These are phyloP conservation scores for Cryptoblepharus egeriae DNA, from an alignment of 2,797 vertebrate genomes.

Conservation along the genomic window DNA sequence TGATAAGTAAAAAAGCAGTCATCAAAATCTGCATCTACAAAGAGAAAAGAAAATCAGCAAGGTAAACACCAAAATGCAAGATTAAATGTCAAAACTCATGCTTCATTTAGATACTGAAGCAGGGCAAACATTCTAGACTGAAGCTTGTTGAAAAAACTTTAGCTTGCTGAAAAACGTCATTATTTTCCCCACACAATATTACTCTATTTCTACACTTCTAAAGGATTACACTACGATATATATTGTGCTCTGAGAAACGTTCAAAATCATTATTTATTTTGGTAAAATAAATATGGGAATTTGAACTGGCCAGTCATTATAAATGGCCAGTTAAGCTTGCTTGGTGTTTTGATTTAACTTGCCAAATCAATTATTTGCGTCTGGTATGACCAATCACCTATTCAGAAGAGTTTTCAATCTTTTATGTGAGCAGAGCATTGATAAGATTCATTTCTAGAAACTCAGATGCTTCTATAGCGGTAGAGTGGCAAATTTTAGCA, in stretches of 20 bases:
- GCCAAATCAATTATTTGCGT: conserved; percentile 59
- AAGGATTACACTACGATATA: conserved; percentile 60
- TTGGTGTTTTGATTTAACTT: conserved; percentile 48
- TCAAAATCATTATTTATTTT: conserved; percentile 9
- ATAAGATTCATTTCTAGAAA: conserved; percentile 63
- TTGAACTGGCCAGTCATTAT: conserved; percentile 32
- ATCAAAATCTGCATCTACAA: conserved; percentile 47
- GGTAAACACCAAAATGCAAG: conserved; percentile 34
- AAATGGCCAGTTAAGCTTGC: not conserved
- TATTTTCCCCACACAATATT: conserved; percentile 37
- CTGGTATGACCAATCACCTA: conserved; percentile 52
- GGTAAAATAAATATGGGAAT: not conserved
- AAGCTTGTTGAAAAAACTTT: conserved; percentile 22
- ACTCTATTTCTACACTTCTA: conserved; percentile 30
- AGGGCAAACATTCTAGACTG: conserved; percentile 23
- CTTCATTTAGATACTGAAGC: conserved; percentile 29
- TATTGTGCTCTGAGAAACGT: conserved; percentile 61
- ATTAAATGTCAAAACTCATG: conserved; percentile 39
- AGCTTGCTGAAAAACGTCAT: conserved; percentile 26
- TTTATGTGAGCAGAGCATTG: conserved; percentile 40
- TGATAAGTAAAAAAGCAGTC: conserved; percentile 59
- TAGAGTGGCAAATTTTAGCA: conserved; percentile 62
- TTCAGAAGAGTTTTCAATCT: conserved; percentile 27
- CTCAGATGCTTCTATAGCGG: conserved; percentile 69
- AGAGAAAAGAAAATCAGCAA: conserved; percentile 17